Conservation (phyloP, 2,888 invertebrate species). For the Plutella xylostella region DNA sequence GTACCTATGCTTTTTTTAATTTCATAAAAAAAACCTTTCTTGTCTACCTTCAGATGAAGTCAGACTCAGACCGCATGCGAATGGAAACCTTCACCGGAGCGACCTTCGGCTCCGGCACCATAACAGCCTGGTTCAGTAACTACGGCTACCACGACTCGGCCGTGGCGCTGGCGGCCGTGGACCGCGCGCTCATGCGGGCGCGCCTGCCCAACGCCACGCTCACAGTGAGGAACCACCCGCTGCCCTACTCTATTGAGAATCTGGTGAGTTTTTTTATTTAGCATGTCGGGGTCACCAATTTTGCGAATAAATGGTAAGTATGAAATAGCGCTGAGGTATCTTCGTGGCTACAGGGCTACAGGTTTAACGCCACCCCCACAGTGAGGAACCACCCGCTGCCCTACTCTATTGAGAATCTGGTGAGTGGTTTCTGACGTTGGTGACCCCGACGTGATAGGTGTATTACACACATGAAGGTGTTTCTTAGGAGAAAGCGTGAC, state of each 20-base stretch:
- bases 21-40: too few relatives aligned
- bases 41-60: slow-evolving; percentile 33
- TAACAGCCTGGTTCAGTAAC: slow-evolving; percentile 82
- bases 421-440: too few relatives aligned
- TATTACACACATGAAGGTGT: too few relatives aligned
- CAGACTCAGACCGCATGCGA: slow-evolving; percentile 48
- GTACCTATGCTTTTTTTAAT: too few relatives aligned
- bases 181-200: slow-evolving; percentile 72
- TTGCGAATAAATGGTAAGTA: too few relatives aligned
- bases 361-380: slow-evolving; percentile 46
- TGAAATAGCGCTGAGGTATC: too few relatives aligned
- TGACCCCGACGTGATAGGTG: too few relatives aligned
- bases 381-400: slow-evolving; percentile 79
- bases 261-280: slow-evolving; percentile 67
- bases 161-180: slow-evolving; percentile 72
- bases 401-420: slow-evolving; percentile 70
- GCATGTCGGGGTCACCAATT: too few relatives aligned
- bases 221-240: slow-evolving; percentile 73
- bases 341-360: too few relatives aligned
- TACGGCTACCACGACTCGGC: slow-evolving; percentile 82
- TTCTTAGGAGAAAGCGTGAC: too few relatives aligned
- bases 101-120: slow-evolving; percentile 49
- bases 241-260: slow-evolving; percentile 74
- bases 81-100: slow-evolving; percentile 70
- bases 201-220: slow-evolving; percentile 51